phyloP scores from a whole-genome alignment of 2,888 invertebrate species.

The Sphaeridia pumilis region DNA sequence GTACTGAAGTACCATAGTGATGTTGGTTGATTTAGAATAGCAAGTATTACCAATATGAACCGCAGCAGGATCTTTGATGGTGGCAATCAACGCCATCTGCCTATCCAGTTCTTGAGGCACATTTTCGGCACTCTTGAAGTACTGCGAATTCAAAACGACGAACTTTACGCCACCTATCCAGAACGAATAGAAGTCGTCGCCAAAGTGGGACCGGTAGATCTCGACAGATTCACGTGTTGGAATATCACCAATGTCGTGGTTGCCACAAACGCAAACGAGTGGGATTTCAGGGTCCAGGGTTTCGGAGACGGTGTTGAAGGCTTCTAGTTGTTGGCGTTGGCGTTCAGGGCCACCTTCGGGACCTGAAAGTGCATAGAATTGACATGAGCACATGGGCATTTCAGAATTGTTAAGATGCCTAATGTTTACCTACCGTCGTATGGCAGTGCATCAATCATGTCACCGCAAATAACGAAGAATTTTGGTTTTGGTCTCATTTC shows the following conservation, averaged over 20 bases:
- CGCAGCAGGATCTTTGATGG: constrained; percentile 31
- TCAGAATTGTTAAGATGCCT: not conserved
- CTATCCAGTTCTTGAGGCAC: constrained; percentile 38
- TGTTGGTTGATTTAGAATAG: too few species aligned
- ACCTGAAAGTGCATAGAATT: not conserved
- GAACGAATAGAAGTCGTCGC: constrained; percentile 45
- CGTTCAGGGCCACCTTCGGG: constrained; percentile 16
- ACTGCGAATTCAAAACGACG: constrained; percentile 45
- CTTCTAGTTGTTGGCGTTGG: constrained; percentile 40
- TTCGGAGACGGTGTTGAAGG: constrained; percentile 39
- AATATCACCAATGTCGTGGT: constrained; percentile 45
- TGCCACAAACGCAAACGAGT: constrained; percentile 45
- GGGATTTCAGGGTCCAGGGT: constrained; percentile 41
- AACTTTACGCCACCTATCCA: constrained; percentile 44
- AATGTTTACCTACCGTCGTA: constrained; percentile 22
- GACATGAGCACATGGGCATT: not conserved
- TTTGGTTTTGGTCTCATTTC: constrained; percentile 42
- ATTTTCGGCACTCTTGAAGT: constrained; percentile 38
- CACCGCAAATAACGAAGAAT: constrained; percentile 45
- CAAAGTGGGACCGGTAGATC: constrained; percentile 38
- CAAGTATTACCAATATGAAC: constrained; percentile 31
- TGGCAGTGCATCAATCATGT: constrained; percentile 44
- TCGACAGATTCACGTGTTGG: constrained; percentile 41
- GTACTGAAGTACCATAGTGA: too few species aligned
- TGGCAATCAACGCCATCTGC: constrained; percentile 42